Conservation (phyloP, 2,113 vertebrate genomes). For the Eublepharis macularius region DNA sequence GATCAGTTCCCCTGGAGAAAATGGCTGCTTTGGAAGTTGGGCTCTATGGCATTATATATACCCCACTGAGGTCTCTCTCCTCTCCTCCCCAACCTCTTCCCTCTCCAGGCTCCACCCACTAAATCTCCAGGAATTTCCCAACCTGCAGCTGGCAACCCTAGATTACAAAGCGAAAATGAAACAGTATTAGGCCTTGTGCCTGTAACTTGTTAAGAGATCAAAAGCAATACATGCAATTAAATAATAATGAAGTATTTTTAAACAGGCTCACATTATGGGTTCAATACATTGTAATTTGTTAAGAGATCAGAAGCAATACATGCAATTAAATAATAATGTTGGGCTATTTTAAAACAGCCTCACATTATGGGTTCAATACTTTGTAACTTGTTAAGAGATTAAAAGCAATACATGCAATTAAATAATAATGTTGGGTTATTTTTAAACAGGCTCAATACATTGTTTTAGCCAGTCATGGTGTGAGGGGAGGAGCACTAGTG, state of each 20-base stretch:
- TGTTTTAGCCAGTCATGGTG: background rate
- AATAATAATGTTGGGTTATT: background rate
- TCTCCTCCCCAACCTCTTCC: too few relatives aligned
- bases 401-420: background rate
- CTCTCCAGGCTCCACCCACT: too few relatives aligned
- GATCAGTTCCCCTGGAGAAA: too few relatives aligned
- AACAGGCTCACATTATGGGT: background rate
- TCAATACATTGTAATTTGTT: background rate
- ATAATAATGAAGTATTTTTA: background rate
- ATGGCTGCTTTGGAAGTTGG: too few relatives aligned
- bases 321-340: background rate
- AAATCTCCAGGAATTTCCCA: too few relatives aligned
- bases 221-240: background rate
- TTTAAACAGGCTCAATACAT: background rate
- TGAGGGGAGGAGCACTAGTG: background rate
- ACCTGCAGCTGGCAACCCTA: too few relatives aligned
- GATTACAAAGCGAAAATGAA: background rate
- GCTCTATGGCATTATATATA: too few relatives aligned
- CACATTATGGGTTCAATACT: background rate
- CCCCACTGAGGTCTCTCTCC: too few relatives aligned
- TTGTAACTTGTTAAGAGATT: too few relatives aligned
- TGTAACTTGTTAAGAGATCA: too few relatives aligned
- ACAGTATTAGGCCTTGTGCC: too few relatives aligned
- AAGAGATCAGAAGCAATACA: background rate
- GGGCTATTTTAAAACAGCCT: background rate